These are phyloP conservation scores for Drosophila sproati DNA, from an alignment of 1,140 invertebrate genomes.

Conservation along the genomic window DNA sequence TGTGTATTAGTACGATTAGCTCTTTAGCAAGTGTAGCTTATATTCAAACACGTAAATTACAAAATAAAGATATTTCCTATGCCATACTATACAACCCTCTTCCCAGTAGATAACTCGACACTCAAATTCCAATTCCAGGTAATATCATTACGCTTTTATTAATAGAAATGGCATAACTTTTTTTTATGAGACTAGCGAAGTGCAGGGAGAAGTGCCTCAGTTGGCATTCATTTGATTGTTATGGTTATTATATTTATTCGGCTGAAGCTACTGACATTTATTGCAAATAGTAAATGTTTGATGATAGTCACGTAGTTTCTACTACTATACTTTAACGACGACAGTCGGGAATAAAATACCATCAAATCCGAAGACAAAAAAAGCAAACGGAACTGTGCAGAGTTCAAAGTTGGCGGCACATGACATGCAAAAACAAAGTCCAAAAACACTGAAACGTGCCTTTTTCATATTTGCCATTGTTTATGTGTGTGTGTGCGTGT, in stretches of 20 bases:
- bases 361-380: slow-evolving; percentile 17
- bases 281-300: slow-evolving; percentile 60
- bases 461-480: slow-evolving; percentile 65
- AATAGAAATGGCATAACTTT: slow-evolving; percentile 41
- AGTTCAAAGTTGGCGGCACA: slow-evolving; percentile 54
- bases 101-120: too few species aligned
- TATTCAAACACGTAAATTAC: too few species aligned
- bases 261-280: slow-evolving; percentile 58
- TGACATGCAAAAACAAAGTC: slow-evolving; percentile 74
- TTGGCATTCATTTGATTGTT: slow-evolving; percentile 48
- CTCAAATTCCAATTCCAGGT: neutral
- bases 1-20: too few species aligned
- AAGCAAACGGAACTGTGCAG: slow-evolving; percentile 29
- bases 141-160: slow-evolving; percentile 13
- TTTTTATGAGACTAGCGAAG: slow-evolving; percentile 5
- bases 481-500: slow-evolving; percentile 12
- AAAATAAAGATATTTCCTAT: too few species aligned
- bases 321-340: slow-evolving; percentile 43
- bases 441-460: slow-evolving; percentile 78
- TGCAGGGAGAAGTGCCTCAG: neutral
- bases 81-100: too few species aligned
- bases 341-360: slow-evolving; percentile 16
- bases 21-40: too few species aligned
- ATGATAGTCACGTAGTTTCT: slow-evolving; percentile 74
- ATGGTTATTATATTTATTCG: slow-evolving; percentile 49